Base-by-base conservation (phyloP, 2,797 vertebrate genomes). In the Pipistrellus nathusii region DNA sequence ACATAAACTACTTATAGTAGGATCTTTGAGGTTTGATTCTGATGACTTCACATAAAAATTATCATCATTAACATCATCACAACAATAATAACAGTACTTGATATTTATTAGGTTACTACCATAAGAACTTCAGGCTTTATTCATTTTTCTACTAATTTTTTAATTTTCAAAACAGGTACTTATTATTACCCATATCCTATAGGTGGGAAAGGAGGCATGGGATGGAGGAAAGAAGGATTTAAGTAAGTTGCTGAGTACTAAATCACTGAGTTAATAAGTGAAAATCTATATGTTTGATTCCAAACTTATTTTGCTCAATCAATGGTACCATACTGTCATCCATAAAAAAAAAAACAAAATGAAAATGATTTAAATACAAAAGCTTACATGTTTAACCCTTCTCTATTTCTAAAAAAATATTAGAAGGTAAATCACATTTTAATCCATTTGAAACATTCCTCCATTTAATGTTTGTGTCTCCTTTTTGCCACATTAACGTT, bases 361-460 rank as follows among this genome's bases (percentile, higher is more conserved):
- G 75, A 48, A 66, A 93, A 85, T 48, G 1, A 85, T n/a, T 94
- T 80, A 72, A 76, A 93, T 75, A 69, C 27, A 95, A 92, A 95
- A 94, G 20, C 27, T 48, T 13, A 69, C 11, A 77, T 53, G 21
- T 32, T 88, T 11, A 78, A 21, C 6, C 3, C 8, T 66, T 81
- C 10, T 69, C 18, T 71, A 18, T 92, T 92, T 66, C 38, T 73
- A 41, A 93, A 89, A 95, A 21, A 77, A 78, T 64, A 78, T 44
- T 46, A 59, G 38, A 77, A 73, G 13, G 12, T 59, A 87, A 38
- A 72, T 48, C 72, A 25, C 46, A 94, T 78, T 91, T 91, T 62
- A 83, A 66, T 73, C 51, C 44, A 66, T 30, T 68, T 86, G 25
- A n/a, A 94, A 90, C 18, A 90, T 62, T 82, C 13, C 13, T 64